Evolutionary conservation across 92 coral and sea anemone genomes (phyloP).

Genomic region (Isaurus tuberculatus): DNA sequence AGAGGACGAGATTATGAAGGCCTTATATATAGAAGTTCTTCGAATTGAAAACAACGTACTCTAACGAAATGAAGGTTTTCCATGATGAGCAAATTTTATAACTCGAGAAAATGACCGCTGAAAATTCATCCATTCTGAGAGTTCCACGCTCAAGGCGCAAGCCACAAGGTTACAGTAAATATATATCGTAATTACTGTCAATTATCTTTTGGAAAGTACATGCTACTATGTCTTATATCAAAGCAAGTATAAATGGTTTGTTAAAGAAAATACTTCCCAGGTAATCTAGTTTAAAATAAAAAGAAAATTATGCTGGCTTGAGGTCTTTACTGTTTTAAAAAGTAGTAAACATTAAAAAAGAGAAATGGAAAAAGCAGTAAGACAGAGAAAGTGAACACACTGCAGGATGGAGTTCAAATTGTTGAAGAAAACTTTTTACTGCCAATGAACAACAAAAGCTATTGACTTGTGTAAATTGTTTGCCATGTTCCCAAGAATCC

Average conservation of each 20-base stretch:
- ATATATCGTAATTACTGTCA: not conserved
- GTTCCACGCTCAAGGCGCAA: not conserved
- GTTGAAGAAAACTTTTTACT: too few species aligned
- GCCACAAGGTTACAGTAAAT: not conserved
- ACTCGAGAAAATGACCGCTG: too few species aligned
- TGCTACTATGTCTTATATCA: not conserved
- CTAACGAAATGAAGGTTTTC: not conserved
- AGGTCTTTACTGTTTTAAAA: not conserved
- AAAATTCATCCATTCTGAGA: not conserved
- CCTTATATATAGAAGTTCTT: not conserved
- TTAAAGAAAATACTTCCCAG: not conserved
- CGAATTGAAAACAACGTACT: too few species aligned
- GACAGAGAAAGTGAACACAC: too few species aligned
- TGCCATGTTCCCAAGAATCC: too few species aligned
- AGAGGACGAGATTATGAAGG: not conserved
- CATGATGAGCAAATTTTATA: not conserved
- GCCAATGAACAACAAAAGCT: too few species aligned
- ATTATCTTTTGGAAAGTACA: slow-evolving; percentile 1
- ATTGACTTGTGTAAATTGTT: too few species aligned
- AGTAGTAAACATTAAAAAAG: not conserved
- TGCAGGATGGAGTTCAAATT: too few species aligned
- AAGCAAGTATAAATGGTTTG: not conserved
- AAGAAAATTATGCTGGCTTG: not conserved
- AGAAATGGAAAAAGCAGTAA: too few species aligned
- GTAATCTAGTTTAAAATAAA: not conserved